phyloP scores from a whole-genome alignment of 1,140 invertebrate genomes.

The Proctacanthus coquilletti region DNA sequence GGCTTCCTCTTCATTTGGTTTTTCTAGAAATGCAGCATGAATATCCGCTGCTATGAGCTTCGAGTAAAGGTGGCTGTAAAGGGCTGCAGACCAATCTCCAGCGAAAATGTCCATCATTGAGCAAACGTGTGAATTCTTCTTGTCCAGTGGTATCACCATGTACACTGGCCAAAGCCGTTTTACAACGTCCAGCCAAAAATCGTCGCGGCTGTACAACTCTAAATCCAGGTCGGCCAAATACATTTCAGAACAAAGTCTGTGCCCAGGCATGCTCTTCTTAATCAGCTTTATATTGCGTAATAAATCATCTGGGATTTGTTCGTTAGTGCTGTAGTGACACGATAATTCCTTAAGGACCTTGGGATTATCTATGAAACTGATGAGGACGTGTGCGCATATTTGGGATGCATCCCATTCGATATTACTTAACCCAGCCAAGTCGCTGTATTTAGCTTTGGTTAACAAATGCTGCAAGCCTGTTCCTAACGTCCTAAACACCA shows the following conservation, averaged over 20 bases:
- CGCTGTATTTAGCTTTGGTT: conserved; percentile 61
- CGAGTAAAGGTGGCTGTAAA: conserved; percentile 65
- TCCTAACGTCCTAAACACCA: conserved; percentile 74
- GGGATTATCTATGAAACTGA: conserved; percentile 62
- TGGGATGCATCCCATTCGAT: conserved; percentile 83
- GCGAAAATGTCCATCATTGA: conserved; percentile 59
- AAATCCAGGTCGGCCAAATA: conserved; percentile 76
- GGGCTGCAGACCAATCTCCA: conserved; percentile 55
- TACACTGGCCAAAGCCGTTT: conserved; percentile 61
- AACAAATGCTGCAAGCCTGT: conserved; percentile 67
- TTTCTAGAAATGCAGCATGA: conserved; percentile 68
- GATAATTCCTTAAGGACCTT: conserved; percentile 50
- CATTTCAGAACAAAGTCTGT: conserved; percentile 62
- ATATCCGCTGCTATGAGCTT: conserved; percentile 80
- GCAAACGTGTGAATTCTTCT: conserved; percentile 63
- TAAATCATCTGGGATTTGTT: conserved; percentile 48
- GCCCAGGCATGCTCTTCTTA: conserved; percentile 58
- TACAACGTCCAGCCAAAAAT: conserved; percentile 67
- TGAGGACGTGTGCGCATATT: conserved; percentile 64
- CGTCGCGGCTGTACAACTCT: conserved; percentile 56
- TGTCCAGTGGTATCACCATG: conserved; percentile 52
- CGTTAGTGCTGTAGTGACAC: conserved; percentile 54
- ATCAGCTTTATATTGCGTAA: conserved; percentile 46
- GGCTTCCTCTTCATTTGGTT: conserved; percentile 31
- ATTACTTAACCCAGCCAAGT: conserved; percentile 67